Evolutionary conservation across 1,140 invertebrate species (phyloP).

Genomic region (Papilio aristodemus): DNA sequence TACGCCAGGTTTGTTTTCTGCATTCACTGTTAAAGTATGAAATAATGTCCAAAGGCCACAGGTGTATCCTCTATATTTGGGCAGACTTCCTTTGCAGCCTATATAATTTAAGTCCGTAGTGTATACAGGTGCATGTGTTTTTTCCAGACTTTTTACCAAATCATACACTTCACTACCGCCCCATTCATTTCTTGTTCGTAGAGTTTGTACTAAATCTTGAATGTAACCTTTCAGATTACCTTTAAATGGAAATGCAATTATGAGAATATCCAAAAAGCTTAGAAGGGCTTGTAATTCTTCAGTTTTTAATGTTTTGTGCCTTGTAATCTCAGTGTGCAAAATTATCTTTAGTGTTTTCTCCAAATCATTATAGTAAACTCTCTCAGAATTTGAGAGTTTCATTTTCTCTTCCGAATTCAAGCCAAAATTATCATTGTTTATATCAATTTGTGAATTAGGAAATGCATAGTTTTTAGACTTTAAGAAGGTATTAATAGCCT

Average conservation of each 20-base stretch:
- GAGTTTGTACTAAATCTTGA: slow-evolving; percentile 76
- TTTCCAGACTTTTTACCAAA: slow-evolving; percentile 80
- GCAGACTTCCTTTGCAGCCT: slow-evolving; percentile 89
- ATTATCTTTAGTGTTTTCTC: slow-evolving; percentile 91
- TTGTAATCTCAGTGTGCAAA: slow-evolving; percentile 89
- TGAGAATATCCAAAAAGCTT: slow-evolving; percentile 86
- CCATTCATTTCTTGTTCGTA: slow-evolving; percentile 75
- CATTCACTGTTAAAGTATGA: slow-evolving; percentile 94
- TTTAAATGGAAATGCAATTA: slow-evolving; percentile 87
- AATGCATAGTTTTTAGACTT: slow-evolving; percentile 71
- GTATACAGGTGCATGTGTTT: slow-evolving; percentile 80
- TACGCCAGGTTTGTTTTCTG: slow-evolving; percentile 76
- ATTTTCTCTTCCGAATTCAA: slow-evolving; percentile 64
- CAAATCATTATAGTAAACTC: slow-evolving; percentile 91
- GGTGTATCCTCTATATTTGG: slow-evolving; percentile 92
- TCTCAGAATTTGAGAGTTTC: slow-evolving; percentile 54
- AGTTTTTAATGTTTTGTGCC: slow-evolving; percentile 84
- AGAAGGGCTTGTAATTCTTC: slow-evolving; percentile 87
- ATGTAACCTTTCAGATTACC: slow-evolving; percentile 84
- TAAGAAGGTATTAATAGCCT: slow-evolving; percentile 80
- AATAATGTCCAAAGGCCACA: slow-evolving; percentile 98
- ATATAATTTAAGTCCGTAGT: slow-evolving; percentile 85
- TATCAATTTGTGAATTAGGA: slow-evolving; percentile 46
- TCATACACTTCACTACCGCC: slow-evolving; percentile 82
- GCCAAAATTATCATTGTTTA: slow-evolving; percentile 44